Percentiles rank a stretch among this genome's conserved stretches.
These are phyloP conservation scores for Bombylius discolor DNA, from an alignment of 2,888 invertebrate genomes.

Conservation along the genomic window DNA sequence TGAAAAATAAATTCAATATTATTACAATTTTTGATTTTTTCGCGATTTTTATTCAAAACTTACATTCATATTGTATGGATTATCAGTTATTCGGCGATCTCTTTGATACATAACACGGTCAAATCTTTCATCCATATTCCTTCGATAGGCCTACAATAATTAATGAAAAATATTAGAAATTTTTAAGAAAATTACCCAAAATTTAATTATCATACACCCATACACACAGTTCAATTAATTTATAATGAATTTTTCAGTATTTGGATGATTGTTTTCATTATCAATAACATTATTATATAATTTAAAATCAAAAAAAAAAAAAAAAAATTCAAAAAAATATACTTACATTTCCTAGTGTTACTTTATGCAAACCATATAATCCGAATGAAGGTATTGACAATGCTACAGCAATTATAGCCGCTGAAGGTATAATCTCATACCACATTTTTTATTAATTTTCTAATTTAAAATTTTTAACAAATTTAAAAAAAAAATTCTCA, in stretches of 20 bases:
- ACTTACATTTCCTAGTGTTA: slow-evolving; percentile 51
- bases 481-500: no score
- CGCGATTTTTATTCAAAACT: slow-evolving; percentile 22
- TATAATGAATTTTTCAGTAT: neutral
- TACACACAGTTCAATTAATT: neutral
- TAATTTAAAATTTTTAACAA: no score
- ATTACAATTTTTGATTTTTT: no score
- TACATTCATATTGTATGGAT: slow-evolving; percentile 48
- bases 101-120: slow-evolving; percentile 46
- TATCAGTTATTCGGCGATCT: slow-evolving; percentile 45
- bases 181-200: neutral
- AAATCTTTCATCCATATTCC: slow-evolving; percentile 40
- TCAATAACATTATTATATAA: neutral
- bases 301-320: no score
- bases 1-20: slow-evolving; percentile 14
- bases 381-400: slow-evolving; percentile 48
- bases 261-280: neutral
- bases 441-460: slow-evolving; percentile 41
- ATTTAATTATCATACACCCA: neutral
- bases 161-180: neutral
- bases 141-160: slow-evolving; percentile 42
- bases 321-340: no score
- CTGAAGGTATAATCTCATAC: slow-evolving; percentile 58
- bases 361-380: slow-evolving; percentile 48
- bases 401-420: slow-evolving; percentile 45